These are phyloP conservation scores for Archilochus colubris DNA, from an alignment of 2,113 vertebrate species.

Conservation along the genomic window DNA sequence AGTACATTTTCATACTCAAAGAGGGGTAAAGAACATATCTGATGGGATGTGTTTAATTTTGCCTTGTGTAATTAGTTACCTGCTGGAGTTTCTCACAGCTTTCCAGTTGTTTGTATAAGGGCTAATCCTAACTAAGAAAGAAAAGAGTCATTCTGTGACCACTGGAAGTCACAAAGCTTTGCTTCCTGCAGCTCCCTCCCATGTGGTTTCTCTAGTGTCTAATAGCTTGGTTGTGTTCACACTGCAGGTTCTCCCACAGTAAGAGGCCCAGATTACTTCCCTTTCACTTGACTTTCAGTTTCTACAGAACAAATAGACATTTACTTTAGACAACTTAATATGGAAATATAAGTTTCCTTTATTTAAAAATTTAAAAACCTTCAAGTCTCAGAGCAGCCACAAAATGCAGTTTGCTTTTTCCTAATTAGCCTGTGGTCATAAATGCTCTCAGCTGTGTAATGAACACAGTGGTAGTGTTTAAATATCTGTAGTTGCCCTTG, in stretches of 20 bases:
- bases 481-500: not conserved
- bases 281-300: conserved; percentile 55
- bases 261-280: conserved; percentile 51
- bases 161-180: conserved; percentile 31
- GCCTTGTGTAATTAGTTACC: conserved; percentile 56
- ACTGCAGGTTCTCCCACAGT: conserved; percentile 39
- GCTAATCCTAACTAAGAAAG: conserved; percentile 40
- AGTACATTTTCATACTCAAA: not conserved
- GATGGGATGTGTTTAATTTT: conserved; percentile 36
- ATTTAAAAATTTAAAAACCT: not conserved
- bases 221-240: conserved; percentile 51
- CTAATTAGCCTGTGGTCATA: not conserved
- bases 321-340: not conserved
- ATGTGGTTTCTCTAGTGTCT: conserved; percentile 48
- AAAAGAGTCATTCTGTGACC: conserved; percentile 51
- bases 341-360: not conserved
- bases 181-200: conserved; percentile 49
- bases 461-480: not conserved
- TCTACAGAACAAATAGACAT: conserved; percentile 20
- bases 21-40: not conserved
- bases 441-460: not conserved
- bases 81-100: conserved; percentile 57
- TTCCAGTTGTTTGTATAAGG: conserved; percentile 30
- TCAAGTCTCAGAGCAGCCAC: not conserved
- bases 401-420: not conserved